phyloP scores from a whole-genome alignment of 2,113 vertebrate species.

The Heterotis niloticus region DNA sequence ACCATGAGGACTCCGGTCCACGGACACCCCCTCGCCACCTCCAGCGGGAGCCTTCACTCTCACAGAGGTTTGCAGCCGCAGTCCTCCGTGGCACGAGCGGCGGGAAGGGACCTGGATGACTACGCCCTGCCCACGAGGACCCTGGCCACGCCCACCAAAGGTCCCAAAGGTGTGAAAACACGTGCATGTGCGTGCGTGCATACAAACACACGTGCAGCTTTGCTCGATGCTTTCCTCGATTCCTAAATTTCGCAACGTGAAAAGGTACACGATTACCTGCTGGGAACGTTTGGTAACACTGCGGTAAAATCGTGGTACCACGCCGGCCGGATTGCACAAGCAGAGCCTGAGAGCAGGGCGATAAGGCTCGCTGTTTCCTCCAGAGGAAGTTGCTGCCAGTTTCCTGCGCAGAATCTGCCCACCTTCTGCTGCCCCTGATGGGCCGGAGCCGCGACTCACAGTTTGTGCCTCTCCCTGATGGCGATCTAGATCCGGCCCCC shows the following conservation, averaged over 20 bases:
- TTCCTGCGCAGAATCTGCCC: background rate
- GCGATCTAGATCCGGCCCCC: background rate
- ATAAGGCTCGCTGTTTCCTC: no score
- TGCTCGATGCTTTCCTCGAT: no score
- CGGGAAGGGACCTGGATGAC: background rate
- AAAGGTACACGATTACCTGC: no score
- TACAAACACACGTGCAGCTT: background rate
- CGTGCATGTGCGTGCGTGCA: background rate
- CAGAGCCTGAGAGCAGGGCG: no score
- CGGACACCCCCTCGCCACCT: background rate
- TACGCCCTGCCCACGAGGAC: background rate
- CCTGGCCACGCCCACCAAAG: background rate
- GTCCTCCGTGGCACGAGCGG: background rate
- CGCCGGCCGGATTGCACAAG: no score
- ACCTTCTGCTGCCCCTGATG: background rate
- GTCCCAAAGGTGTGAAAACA: background rate
- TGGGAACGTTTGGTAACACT: no score
- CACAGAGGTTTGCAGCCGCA: background rate
- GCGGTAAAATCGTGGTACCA: no score
- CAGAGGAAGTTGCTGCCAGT: no score
- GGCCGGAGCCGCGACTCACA: no score
- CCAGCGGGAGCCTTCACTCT: conserved; percentile 1
- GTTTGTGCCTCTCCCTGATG: background rate
- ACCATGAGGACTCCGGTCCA: conserved; percentile 2
- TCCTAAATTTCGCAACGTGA: no score